Evolutionary conservation across 2,797 vertebrate genomes (phyloP).

Genomic region (Trichosurus vulpecula): DNA sequence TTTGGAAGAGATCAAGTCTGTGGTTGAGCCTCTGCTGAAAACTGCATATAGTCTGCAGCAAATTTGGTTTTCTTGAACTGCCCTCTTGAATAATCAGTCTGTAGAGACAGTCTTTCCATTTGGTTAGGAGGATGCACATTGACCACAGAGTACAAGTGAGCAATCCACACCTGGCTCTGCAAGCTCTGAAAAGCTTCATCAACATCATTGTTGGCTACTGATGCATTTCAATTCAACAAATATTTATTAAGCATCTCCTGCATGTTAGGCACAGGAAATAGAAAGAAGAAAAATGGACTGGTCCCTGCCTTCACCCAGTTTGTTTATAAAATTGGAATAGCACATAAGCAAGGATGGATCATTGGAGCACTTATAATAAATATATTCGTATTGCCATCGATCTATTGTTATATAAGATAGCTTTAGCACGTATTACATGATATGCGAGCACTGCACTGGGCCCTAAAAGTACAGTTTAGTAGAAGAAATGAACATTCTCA

Average conservation of each 20-base stretch:
- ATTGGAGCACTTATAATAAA: not conserved
- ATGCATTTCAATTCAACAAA: not conserved
- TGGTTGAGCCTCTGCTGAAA: not conserved
- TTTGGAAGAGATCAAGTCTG: not conserved
- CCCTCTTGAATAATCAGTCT: not conserved
- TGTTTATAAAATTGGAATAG: not conserved
- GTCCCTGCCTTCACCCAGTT: not conserved
- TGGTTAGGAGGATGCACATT: not conserved
- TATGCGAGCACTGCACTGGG: not conserved
- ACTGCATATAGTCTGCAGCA: not conserved
- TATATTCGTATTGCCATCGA: not conserved
- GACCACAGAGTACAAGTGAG: not conserved
- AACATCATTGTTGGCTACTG: not conserved
- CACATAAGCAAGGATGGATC: not conserved
- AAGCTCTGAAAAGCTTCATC: not conserved
- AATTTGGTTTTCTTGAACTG: not conserved
- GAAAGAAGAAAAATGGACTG: not conserved
- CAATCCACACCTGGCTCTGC: not conserved
- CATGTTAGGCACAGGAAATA: not conserved
- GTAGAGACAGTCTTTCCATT: not conserved
- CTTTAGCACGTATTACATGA: not conserved
- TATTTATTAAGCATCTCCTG: not conserved
- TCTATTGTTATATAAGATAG: not conserved
- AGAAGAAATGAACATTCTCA: not conserved
- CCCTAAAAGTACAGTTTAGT: not conserved